Base-by-base conservation (phyloP, 2,888 invertebrate species). In the Lycophotia porphyrea region DNA sequence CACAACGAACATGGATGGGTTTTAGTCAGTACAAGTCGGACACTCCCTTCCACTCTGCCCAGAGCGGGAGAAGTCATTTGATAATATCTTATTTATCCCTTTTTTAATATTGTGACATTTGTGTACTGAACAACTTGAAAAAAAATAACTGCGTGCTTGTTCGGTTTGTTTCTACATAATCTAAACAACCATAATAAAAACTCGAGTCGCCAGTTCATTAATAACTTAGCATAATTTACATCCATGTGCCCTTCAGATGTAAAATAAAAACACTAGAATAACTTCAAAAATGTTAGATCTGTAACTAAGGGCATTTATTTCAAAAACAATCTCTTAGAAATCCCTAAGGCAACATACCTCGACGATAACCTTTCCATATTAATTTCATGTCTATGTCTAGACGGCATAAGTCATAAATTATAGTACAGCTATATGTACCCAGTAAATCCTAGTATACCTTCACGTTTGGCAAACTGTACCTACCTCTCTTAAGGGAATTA, bases 361-460 rank as follows among this genome's bases (percentile, higher is more conserved):
- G 52, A 65, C 68, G 39, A 71, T 69, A 83, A 71, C 73, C 76
- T 80, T 75, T 76, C 42, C 68, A 83, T 80, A 78, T n/a, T n/a
- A n/a, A n/a, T 72, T 80, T 77, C 74, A 82, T 84, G 69, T 49
- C 70, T 11, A 36, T 39, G 86, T 86, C 86, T 86, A 86, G 86
- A 86, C 86, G 63, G 15, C 44, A 77, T 78, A 78, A 70, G 24
- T 82, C 79, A 82, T 81, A 76, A 80, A 78, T 76, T 65, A 78
- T 60, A 44, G 67, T 55, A 74, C 36, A 21, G 36, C 39, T 55
- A 52, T 68, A 52, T 1, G 13, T 52, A 70, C 49, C 27, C n/a
- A 42, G 67, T 27, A 39, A 27, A 39, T 24, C 8, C 27, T 7
- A 13, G 31, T 34, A 34, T 36, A 67, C 24, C 39, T 68, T 13